These are phyloP conservation scores for Pica pica DNA, from an alignment of 2,113 vertebrate genomes.

Conservation along the genomic window DNA sequence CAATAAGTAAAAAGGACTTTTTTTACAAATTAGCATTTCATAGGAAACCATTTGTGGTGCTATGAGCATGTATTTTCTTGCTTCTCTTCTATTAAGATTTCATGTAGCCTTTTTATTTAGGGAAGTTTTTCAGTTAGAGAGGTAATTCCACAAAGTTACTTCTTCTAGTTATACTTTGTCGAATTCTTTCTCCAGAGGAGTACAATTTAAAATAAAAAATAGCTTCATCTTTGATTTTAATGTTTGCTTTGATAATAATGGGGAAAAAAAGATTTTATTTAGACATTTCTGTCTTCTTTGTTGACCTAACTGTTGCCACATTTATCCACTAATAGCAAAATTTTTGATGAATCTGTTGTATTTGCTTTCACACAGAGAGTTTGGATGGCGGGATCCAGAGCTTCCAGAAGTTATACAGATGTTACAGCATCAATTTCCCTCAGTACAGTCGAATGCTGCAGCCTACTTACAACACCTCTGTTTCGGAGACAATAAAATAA, in stretches of 20 bases:
- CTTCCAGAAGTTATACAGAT: slow-evolving; percentile 99
- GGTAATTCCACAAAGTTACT: not conserved
- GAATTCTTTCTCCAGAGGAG: not conserved
- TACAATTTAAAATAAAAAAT: not conserved
- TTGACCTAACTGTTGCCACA: not conserved
- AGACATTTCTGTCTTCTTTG: not conserved
- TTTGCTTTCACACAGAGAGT: slow-evolving; percentile 81
- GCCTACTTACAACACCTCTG: slow-evolving; percentile 98
- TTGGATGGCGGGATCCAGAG: slow-evolving; percentile 98
- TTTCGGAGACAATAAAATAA: slow-evolving; percentile 99
- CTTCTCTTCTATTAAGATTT: not conserved
- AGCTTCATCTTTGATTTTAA: not conserved
- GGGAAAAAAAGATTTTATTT: not conserved
- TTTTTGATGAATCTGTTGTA: not conserved
- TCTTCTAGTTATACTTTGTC: not conserved
- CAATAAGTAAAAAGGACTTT: not conserved
- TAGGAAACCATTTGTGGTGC: not conserved
- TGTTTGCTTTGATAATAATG: not conserved
- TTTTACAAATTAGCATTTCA: not conserved
- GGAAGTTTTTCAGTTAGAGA: not conserved
- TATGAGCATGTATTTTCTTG: not conserved
- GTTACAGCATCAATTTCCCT: slow-evolving; percentile 98
- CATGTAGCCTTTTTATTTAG: not conserved
- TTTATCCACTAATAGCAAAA: not conserved
- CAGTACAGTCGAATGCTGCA: slow-evolving; percentile 97